A percentile compares a stretch with the other conserved stretches of the same genome.
phyloP scores from a whole-genome alignment of 2,797 vertebrate genomes.

The Hippocampus kuda region DNA sequence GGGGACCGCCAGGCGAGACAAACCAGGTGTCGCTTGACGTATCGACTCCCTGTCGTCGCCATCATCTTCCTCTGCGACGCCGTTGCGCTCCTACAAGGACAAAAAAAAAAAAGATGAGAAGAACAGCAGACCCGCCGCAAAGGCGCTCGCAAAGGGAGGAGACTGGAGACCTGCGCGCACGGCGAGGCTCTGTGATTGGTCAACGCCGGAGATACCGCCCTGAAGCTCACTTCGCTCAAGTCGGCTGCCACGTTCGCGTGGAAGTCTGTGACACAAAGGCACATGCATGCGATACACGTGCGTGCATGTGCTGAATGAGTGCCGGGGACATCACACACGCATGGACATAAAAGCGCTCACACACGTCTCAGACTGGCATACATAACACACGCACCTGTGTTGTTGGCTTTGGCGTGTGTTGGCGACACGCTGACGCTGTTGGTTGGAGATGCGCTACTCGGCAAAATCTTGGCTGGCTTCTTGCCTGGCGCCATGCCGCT shows the following conservation, averaged over 20 bases:
- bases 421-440: constrained; percentile 39
- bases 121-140: neutral
- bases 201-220: constrained; percentile 49
- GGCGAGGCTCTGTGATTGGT: constrained; percentile 54
- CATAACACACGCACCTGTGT: constrained; percentile 57
- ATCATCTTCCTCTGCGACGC: constrained; percentile 34
- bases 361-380: neutral
- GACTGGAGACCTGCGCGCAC: constrained; percentile 54
- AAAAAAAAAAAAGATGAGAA: constrained; percentile 1
- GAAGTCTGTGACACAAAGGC: constrained; percentile 52
- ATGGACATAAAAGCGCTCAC: neutral
- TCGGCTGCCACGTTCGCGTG: constrained; percentile 46
- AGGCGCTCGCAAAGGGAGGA: neutral
- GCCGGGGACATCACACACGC: neutral
- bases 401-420: constrained; percentile 69
- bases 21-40: constrained; percentile 75
- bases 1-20: constrained; percentile 66
- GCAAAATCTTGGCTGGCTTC: constrained; percentile 53
- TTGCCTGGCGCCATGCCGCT: constrained; percentile 35
- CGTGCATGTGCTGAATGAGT: too few species aligned
- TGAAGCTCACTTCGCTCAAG: constrained; percentile 41
- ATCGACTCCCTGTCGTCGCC: constrained; percentile 64
- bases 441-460: constrained; percentile 7
- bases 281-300: too few species aligned
- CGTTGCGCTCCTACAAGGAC: constrained; percentile 15